Evolutionary conservation across 2,888 invertebrate genomes (phyloP), one percentile per base, ranked within the genome.

Genomic region (Tiphia femorata): DNA sequence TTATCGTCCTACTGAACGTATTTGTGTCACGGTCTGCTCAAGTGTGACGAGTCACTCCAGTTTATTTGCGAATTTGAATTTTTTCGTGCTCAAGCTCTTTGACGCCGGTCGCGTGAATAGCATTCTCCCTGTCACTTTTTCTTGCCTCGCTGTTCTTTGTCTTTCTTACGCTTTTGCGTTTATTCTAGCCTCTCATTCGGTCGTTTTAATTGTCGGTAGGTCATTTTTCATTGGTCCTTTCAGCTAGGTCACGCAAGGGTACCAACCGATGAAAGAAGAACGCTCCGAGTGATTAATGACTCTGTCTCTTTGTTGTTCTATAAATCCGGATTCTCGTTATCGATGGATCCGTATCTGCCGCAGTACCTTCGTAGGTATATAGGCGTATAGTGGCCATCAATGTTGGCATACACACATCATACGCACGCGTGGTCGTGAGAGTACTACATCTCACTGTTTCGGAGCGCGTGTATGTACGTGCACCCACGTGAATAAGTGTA

Each of bases 171-270:
- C n/a, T n/a, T n/a, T n/a, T n/a, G n/a, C 33, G 46, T 20, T 30
- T n/a, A 29, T 46, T 33, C 12, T 30, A 17, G n/a, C n/a, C 27
- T 33, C 17, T 33, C 30, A 10, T 20, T n/a, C 35, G 48, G 49
- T 56, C 63, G 64, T 77, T 71, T 75, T 76, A 77, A 77, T 77
- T 76, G 75, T 72, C 62, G 62, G 58, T 58, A 53, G 70, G 69
- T 76, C 75, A 76, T 77, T 77, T 77, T 75, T 77, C 77, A 77
- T 64, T 62, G 64, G 70, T 63, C 62, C 64, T 73, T 70, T 73
- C 64, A 63, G 50, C 51, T 50, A 40, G 35, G 43, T 29, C 41
- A 40, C 54, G 52, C n/a, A n/a, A n/a, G 40, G 50, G 48, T 49
- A 57, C 49, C 57, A 43, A 40, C 50, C 41, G 51, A 42, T 35